Conservation (phyloP, 2,113 vertebrate species). For the Noctilio leporinus region DNA sequence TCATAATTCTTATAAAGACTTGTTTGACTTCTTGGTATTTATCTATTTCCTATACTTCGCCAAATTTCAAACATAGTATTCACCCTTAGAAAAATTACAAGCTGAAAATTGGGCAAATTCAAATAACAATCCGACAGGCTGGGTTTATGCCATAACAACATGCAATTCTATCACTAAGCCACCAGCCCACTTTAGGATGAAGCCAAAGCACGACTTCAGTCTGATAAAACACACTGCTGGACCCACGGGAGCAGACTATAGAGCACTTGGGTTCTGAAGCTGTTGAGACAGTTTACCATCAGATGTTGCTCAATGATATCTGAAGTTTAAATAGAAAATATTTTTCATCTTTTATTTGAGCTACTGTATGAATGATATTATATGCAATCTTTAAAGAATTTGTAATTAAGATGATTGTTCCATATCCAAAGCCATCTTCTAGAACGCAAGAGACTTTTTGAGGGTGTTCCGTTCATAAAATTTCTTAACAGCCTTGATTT, state of each 20-base stretch:
- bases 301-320: not conserved
- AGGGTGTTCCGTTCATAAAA: not conserved
- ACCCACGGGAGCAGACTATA: not conserved
- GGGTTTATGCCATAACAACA: not conserved
- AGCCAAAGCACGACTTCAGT: not conserved
- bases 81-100: not conserved
- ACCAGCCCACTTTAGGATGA: not conserved
- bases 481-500: not conserved
- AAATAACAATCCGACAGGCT: not conserved
- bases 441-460: not conserved
- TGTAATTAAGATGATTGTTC: not conserved
- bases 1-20: not conserved
- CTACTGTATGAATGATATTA: not conserved
- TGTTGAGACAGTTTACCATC: not conserved
- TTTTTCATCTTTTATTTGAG: not conserved
- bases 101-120: not conserved
- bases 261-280: not conserved
- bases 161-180: not conserved
- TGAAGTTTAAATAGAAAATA: not conserved
- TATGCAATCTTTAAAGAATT: conserved; percentile 23
- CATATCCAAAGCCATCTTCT: not conserved
- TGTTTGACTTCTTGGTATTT: not conserved
- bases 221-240: not conserved
- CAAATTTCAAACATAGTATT: not conserved
- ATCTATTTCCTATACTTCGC: not conserved